Base-by-base conservation (phyloP, 2,888 invertebrate genomes). In the Polydrusus pterygomalis region DNA sequence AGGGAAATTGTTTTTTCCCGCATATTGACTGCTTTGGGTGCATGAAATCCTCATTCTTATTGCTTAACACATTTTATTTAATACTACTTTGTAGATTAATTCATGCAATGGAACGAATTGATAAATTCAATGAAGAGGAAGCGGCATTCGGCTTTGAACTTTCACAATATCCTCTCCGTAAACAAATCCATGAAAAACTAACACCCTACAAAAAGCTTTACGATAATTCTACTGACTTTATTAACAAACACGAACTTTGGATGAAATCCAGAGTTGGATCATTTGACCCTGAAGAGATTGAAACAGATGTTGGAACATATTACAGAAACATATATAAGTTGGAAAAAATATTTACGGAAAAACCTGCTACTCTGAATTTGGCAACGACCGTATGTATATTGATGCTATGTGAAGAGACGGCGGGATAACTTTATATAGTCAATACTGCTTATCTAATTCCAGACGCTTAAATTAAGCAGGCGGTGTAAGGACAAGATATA, bases 111-210 rank as follows among this genome's bases (percentile, higher is more conserved):
- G 90, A 91, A 58, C 92, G 91, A 76, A 96, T 97, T 78, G 96
- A 97, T 83, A 91, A 92, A 75, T 97, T 98, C 83, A 98, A 98
- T 86, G 94, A 93, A 84, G 98, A 98, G 86, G 98, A 98, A 86
- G 89, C 91, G 38, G 91, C 97, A 17, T 98, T 94, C 85, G 95
- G 94, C 11, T 97, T 95, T 92, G 95, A 97, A 83, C 86, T 93
- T 9, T 96, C 97, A 0, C 93, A 95, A 81, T 98, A 98, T 89
- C 96, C 97, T 0, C 90, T 95, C 78, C 90, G 97, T 77, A 95
- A 96, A 87, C 88, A 91, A 82, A 89, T 93, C 0, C 92, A 94
- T 78, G 97, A 97, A 82, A 94, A 91, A 84, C 88, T 98, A 51
- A 90, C 91, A 30, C 97, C 98, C 0, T 98, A 92, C 85, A 95